Evolutionary conservation across 1,140 invertebrate species (phyloP), one percentile per base, ranked within the genome.

Genomic region (Ruditapes philippinarum): DNA sequence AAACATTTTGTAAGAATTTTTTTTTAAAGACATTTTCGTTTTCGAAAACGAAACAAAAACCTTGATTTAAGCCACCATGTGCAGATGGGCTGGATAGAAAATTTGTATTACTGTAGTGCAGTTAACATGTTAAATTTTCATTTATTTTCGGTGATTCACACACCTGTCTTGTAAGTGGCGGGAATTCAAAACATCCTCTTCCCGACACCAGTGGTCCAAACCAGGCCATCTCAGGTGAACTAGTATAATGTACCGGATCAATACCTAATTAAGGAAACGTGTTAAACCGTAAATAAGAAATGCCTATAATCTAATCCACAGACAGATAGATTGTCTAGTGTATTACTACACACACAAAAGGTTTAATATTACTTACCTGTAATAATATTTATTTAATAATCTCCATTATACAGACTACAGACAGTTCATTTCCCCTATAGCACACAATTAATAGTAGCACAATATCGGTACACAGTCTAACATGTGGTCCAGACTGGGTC

Each of bases 401-500:
- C 65, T 70, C 65, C 65, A 70, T 70, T 70, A 40, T 70, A 31
- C 65, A 5, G 19, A 17, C 12, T 36, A 22, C 33, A 70, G 65
- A 70, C 65, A 38, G 33, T 70, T 70, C 28, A 70, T 62, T 62
- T 28, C n/a, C 57, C 57, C n/a, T 70, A 70, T 70, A 70, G 33
- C 33, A 70, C n/a, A 33, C 14, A 70, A n/a, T n/a, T n/a, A n/a
- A 38, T 70, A 70, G 33, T 38, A 70, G 65, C 65, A 70, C 65
- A 19, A 14, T 38, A 70, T 33, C 65, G 38, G 36, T 70, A 70
- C 65, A 70, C 65, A 70, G 65, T 70, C 65, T 70, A 70, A 70
- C 65, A 70, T 70, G 65, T 70, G 65, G 65, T 70, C 65, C 28
- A 70, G 65, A 70, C 65, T 70, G 65, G 65, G 65, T 70, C 65